Base-by-base conservation (phyloP, 2,113 vertebrate species). In the Dasyurus viverrinus region DNA sequence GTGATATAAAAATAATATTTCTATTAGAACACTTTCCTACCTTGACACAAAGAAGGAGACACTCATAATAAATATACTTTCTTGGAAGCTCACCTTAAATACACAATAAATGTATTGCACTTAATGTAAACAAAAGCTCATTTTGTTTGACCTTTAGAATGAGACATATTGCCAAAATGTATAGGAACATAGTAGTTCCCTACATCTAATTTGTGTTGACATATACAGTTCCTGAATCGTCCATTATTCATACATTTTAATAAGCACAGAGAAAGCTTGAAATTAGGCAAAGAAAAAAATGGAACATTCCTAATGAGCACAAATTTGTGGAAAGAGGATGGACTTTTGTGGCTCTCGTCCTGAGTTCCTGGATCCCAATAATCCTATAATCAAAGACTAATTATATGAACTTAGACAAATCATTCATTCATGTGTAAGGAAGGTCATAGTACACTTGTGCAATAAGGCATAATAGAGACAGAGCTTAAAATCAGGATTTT, bases 91-190 rank as follows among this genome's bases (percentile, higher is more conserved):
- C 55, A n/a, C 47, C 55, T 68, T 26, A 68, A 55, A 68, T 92
- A 68, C 89, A 50, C 89, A 1, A 90, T 50, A 50, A 76, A 92
- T 10, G 57, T 53, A 48, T 14, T 50, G 46, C 46, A 76, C 11
- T 94, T 84, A 50, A 36, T 90, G 16, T 57, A 92, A 95, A 93
- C 92, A 42, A 53, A 27, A 90, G 90, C 2, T 3, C 12, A 84
- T 57, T 91, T 90, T 95, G 52, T 95, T 92, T 94, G 93, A 92
- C 25, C 23, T 47, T 89, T n/a, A 5, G 36, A 36, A 91, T 91
- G 30, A 89, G 11, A 42, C 92, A 55, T 47, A 91, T 57, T 93
- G 84, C 53, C 54, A 89, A 95, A 94, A 60, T 23, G 0, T 84
- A 94, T 92, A 57, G 50, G 4, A 10, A 90, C 42, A 54, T 46